Percentiles rank a stretch among this genome's conserved stretches.
phyloP scores from a whole-genome alignment of 2,888 invertebrate genomes.

The Ophioninae sp. region DNA sequence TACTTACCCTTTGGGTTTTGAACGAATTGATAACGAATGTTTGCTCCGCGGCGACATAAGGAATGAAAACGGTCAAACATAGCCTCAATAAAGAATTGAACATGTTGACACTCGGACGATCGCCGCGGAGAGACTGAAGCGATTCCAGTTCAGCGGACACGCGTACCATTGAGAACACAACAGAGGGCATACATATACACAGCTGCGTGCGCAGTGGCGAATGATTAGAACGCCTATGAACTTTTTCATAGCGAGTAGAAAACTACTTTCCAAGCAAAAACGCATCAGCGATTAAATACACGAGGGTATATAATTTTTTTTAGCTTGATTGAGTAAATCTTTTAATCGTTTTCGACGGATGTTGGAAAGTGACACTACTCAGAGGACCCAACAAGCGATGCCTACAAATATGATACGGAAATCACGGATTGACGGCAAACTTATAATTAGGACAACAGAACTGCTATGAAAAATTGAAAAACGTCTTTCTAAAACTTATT shows the following conservation, averaged over 20 bases:
- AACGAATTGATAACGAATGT: slow-evolving; percentile 33
- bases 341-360: neutral
- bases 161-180: neutral
- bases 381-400: neutral
- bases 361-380: neutral
- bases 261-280: neutral
- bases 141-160: neutral
- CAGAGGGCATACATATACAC: neutral
- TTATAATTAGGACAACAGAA: too few relatives aligned
- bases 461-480: too few relatives aligned
- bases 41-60: slow-evolving; percentile 49
- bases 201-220: neutral
- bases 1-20: slow-evolving; percentile 53
- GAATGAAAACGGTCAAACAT: slow-evolving; percentile 55
- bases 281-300: neutral
- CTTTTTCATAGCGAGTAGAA: neutral
- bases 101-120: slow-evolving; percentile 50
- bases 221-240: neutral
- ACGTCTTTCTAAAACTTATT: too few relatives aligned
- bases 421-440: too few relatives aligned
- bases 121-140: slow-evolving; percentile 51
- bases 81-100: slow-evolving; percentile 38
- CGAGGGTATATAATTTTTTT: neutral
- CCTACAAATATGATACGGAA: neutral
- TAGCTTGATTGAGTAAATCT: neutral